Conservation (phyloP, 2,113 vertebrate species). For the Gobiocypris rarus region DNA sequence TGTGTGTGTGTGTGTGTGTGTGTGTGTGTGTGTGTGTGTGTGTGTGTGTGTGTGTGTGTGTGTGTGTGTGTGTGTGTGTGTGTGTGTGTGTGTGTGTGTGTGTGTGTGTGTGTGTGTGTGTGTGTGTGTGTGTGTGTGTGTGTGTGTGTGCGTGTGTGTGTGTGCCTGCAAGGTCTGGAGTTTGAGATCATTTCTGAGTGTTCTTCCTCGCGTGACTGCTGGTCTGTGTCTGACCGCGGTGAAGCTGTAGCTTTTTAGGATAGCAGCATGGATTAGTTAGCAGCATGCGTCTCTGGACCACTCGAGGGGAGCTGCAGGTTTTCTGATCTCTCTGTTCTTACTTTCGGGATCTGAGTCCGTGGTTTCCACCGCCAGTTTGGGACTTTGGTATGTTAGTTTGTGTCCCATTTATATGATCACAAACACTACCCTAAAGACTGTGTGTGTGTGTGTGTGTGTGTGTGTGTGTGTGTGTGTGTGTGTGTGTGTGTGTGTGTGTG, state of each 20-base stretch:
- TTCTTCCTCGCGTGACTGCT: conserved; percentile 21
- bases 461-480: not conserved
- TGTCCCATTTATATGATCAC: too few relatives aligned
- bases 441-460: too few relatives aligned
- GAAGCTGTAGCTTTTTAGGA: not conserved
- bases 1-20: not conserved
- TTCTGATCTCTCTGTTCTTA: conserved; percentile 1
- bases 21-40: conserved; percentile 40
- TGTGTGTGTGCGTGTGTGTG: conserved; percentile 39
- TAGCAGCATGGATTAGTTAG: conserved; percentile 25
- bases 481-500: not conserved
- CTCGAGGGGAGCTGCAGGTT: conserved; percentile 12
- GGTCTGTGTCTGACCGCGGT: conserved; percentile 17
- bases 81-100: too few relatives aligned
- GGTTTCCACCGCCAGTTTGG: conserved; percentile 43
- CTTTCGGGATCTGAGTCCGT: not conserved
- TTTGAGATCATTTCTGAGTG: not conserved
- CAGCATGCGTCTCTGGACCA: conserved; percentile 25
- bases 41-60: not conserved
- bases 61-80: too few relatives aligned
- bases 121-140: not conserved
- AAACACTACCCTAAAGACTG: too few relatives aligned
- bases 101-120: too few relatives aligned
- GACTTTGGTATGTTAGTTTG: conserved; percentile 56
- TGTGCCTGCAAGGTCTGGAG: not conserved